These are phyloP conservation scores for Brachirus orientalis DNA, from an alignment of 2,113 vertebrate genomes.

Conservation along the genomic window DNA sequence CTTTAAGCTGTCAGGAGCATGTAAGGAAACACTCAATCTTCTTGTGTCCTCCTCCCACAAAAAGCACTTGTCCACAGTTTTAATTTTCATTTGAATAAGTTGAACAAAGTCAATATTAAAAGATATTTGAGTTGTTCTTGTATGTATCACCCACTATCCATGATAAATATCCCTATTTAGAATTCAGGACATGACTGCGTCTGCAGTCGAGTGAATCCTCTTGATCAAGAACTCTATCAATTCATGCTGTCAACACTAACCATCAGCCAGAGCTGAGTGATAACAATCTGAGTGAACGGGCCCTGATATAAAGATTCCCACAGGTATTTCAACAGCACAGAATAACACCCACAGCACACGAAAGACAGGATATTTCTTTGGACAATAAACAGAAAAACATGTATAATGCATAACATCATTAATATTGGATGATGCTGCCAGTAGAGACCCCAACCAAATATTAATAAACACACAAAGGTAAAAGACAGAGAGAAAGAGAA, in stretches of 20 bases:
- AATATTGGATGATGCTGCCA: not conserved
- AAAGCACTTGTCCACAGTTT: constrained; percentile 38
- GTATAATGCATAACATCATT: not conserved
- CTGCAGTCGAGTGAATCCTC: constrained; percentile 20
- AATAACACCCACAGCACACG: not conserved
- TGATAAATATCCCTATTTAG: constrained; percentile 38
- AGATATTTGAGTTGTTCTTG: constrained; percentile 27
- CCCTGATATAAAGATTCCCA: constrained; percentile 14
- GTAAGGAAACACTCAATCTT: constrained; percentile 34
- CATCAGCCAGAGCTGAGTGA: constrained; percentile 24
- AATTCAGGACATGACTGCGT: constrained; percentile 28
- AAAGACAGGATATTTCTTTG: not conserved
- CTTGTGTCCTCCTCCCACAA: constrained; percentile 3
- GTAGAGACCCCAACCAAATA: not conserved
- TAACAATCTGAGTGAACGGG: constrained; percentile 13
- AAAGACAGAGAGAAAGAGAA: too few species aligned
- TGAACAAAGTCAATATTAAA: constrained; percentile 21
- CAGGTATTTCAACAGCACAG: constrained; percentile 7
- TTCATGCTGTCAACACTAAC: constrained; percentile 30
- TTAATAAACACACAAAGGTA: too few species aligned
- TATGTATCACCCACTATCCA: constrained; percentile 24
- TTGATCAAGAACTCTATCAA: constrained; percentile 39
- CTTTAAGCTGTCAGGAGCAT: constrained; percentile 31
- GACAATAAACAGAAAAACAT: constrained; percentile 4
- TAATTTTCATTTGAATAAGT: constrained; percentile 25